phyloP scores from a whole-genome alignment of 2,797 vertebrate genomes.

The Fistularia tabacaria region DNA sequence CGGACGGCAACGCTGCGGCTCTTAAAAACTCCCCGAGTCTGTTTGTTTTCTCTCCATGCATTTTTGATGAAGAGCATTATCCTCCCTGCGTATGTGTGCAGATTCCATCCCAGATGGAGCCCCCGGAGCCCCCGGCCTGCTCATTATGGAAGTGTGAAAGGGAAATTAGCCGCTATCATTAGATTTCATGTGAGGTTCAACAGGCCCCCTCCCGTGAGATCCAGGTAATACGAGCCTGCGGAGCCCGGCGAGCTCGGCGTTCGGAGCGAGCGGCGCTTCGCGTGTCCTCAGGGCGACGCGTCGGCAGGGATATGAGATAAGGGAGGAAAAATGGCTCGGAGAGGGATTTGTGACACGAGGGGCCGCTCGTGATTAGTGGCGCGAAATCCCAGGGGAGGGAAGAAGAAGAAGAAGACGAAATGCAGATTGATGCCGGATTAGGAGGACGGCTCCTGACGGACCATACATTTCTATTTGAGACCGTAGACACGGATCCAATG shows the following conservation, averaged over 20 bases:
- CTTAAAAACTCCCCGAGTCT: constrained; percentile 30
- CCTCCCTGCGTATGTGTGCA: constrained; percentile 34
- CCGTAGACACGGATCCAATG: no score
- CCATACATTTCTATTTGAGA: no score
- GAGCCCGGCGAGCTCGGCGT: constrained; percentile 28
- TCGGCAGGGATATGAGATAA: constrained; percentile 22
- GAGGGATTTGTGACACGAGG: constrained; percentile 16
- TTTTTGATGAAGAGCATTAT: constrained; percentile 42
- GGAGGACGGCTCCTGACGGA: no score
- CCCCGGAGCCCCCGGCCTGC: constrained; percentile 35
- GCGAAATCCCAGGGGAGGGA: background rate
- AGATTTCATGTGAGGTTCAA: constrained; percentile 47
- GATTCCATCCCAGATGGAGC: constrained; percentile 35
- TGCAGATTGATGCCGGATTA: background rate
- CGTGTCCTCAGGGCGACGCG: constrained; percentile 28
- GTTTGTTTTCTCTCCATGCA: constrained; percentile 41
- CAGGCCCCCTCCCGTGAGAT: constrained; percentile 36
- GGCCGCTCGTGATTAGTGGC: background rate
- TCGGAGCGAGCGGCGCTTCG: constrained; percentile 12
- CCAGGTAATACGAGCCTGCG: constrained; percentile 47
- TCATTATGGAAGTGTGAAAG: constrained; percentile 52
- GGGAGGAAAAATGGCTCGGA: constrained; percentile 5
- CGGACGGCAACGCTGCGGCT: no score
- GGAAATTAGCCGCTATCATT: constrained; percentile 59
- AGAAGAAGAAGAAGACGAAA: background rate